Evolutionary conservation across 2,888 invertebrate species (phyloP), one percentile per base, ranked within the genome.

Genomic region (Pristionchus entomophagus): DNA sequence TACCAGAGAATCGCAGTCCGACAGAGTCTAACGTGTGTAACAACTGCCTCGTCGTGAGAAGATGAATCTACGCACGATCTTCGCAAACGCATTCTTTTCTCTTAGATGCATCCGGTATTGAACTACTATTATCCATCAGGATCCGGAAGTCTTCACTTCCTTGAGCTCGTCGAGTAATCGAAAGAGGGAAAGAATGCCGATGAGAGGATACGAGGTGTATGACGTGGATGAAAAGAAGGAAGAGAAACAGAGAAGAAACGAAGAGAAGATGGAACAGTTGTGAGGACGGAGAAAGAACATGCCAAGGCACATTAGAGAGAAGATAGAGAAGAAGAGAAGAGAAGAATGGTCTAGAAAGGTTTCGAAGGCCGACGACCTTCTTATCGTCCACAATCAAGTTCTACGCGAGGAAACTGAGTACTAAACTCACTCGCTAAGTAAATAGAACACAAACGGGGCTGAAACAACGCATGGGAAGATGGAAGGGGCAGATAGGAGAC

Each of bases 11-110:
- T 38, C 32, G 35, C 65, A 65, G 65, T 65, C 65, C 35, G 65
- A 65, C 65, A 65, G 65, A 65, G 65, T 65, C 65, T 38, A 65
- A 10, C 17, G 65, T 35, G 65, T 65, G 65, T 65, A 65, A 65
- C 65, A 65, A 65, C 35, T 65, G 29, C 12, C n/a, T 22, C 29
- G 5, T 14, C 2, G 35, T 12, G 59, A 29, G n/a, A 59, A 65
- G 35, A 35, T 65, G 65, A 65, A 65, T 35, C 35, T 65, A 65
- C 38, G 35, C 38, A 38, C 65, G 65, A 65, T 22, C 65, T 32
- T 5, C 32, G 35, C n/a, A n/a, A n/a, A n/a, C n/a, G n/a, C n/a
- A n/a, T n/a, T n/a, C n/a, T n/a, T n/a, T n/a, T n/a, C n/a, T n/a
- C n/a, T n/a, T n/a, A n/a, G n/a, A n/a, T n/a, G n/a, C n/a, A 45